phyloP scores from a whole-genome alignment of 2,888 invertebrate genomes.

The Hyalella azteca region DNA sequence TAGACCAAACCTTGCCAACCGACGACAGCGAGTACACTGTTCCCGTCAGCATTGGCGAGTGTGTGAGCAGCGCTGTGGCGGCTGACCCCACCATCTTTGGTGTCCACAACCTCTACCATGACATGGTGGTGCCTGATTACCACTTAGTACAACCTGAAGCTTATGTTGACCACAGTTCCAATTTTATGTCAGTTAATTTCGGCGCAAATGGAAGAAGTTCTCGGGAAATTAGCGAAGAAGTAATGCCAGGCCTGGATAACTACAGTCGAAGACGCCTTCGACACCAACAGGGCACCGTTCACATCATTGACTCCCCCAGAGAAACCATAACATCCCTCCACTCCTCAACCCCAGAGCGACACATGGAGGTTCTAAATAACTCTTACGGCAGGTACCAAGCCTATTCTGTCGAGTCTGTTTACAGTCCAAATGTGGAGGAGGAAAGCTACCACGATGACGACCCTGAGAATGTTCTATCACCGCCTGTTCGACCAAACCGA shows the following conservation, averaged over 20 bases:
- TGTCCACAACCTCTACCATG: conserved; percentile 26
- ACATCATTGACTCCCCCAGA: conserved; percentile 1
- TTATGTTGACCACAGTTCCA: not conserved
- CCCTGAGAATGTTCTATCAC: not conserved
- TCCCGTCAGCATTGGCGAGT: conserved; percentile 39
- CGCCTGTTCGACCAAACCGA: not conserved
- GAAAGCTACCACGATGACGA: too few relatives aligned
- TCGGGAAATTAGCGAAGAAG: not conserved
- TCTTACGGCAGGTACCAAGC: not conserved
- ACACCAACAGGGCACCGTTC: not conserved
- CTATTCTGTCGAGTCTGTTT: not conserved
- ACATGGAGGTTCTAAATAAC: not conserved
- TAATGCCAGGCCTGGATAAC: not conserved
- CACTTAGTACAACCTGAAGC: not conserved
- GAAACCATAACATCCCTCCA: not conserved
- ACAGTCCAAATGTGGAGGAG: not conserved
- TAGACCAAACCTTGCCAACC: not conserved
- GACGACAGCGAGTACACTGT: not conserved
- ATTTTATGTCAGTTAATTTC: not conserved
- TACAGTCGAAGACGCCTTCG: not conserved
- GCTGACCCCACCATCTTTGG: conserved; percentile 35
- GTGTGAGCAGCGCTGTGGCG: conserved; percentile 38
- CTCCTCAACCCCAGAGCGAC: not conserved
- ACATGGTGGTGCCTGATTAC: conserved; percentile 17
- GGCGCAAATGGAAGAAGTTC: not conserved